Conservation (phyloP, 2,888 invertebrate genomes). For the Lamproptera curius region DNA sequence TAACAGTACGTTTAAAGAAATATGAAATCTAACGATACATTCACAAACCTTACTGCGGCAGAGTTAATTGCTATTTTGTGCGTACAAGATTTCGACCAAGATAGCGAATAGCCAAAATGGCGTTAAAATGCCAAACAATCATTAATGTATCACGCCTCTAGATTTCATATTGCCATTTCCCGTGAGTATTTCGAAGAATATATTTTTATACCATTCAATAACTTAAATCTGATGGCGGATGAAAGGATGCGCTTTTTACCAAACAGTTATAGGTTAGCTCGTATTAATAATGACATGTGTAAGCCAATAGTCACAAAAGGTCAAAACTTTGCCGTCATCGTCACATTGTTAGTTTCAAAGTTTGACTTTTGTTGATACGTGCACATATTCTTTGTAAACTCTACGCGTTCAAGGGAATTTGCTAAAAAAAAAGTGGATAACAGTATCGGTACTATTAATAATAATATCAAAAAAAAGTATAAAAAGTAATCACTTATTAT, state of each 20-base stretch:
- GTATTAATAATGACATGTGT: constrained; percentile 17
- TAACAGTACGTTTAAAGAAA: constrained; percentile 33
- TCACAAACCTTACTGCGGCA: too few relatives aligned
- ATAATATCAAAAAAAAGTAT: too few relatives aligned
- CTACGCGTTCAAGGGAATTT: too few relatives aligned
- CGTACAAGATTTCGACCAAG: too few relatives aligned
- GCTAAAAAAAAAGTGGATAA: too few relatives aligned
- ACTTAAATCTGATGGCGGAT: constrained; percentile 43
- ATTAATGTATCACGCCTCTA: too few relatives aligned
- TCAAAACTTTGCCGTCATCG: constrained; percentile 58
- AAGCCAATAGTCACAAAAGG: constrained; percentile 54
- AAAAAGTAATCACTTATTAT: too few relatives aligned
- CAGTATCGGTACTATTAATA: too few relatives aligned
- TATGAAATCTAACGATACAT: constrained; percentile 13
- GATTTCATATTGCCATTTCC: constrained; percentile 12
- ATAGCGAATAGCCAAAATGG: too few relatives aligned
- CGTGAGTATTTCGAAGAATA: constrained; percentile 52
- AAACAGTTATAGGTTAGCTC: constrained; percentile 20
- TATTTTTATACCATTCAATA: constrained; percentile 43
- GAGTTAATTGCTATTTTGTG: too few relatives aligned
- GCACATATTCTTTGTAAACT: constrained; percentile 19
- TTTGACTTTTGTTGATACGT: constrained; percentile 63
- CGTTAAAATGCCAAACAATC: too few relatives aligned
- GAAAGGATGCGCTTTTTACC: constrained; percentile 21
- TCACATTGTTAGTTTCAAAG: constrained; percentile 49